A percentile compares a stretch with the other conserved stretches of the same genome.
phyloP scores from a whole-genome alignment of 2,113 vertebrate species.

The Galemys pyrenaicus region DNA sequence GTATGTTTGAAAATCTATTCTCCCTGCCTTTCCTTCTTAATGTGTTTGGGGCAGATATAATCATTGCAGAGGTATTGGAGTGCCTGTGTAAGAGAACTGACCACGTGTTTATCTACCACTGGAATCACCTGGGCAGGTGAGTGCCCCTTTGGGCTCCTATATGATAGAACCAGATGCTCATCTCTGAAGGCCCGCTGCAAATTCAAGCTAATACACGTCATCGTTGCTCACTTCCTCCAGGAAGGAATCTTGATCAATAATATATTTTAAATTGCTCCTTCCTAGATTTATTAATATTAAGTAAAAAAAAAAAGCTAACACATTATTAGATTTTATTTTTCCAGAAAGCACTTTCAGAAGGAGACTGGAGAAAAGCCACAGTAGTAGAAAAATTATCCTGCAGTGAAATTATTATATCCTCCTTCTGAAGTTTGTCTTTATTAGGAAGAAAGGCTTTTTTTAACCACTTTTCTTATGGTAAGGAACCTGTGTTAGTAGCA shows the following conservation, averaged over 20 bases:
- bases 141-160: neutral
- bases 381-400: neutral
- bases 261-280: neutral
- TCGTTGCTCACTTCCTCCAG: neutral
- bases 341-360: neutral
- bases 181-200: neutral
- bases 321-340: conserved; percentile 24
- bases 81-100: neutral
- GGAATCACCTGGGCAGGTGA: neutral
- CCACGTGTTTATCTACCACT: neutral
- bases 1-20: neutral
- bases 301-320: neutral
- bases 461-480: neutral
- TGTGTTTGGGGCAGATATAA: neutral
- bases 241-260: neutral
- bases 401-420: neutral
- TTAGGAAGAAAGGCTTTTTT: neutral
- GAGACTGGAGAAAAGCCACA: neutral
- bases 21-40: neutral
- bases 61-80: neutral
- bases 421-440: neutral
- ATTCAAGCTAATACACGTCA: neutral
- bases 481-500: neutral
- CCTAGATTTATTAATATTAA: neutral
- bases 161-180: neutral